These are phyloP conservation scores for Heterocephalus glaber DNA, from an alignment of 2,113 vertebrate species.

Conservation along the genomic window DNA sequence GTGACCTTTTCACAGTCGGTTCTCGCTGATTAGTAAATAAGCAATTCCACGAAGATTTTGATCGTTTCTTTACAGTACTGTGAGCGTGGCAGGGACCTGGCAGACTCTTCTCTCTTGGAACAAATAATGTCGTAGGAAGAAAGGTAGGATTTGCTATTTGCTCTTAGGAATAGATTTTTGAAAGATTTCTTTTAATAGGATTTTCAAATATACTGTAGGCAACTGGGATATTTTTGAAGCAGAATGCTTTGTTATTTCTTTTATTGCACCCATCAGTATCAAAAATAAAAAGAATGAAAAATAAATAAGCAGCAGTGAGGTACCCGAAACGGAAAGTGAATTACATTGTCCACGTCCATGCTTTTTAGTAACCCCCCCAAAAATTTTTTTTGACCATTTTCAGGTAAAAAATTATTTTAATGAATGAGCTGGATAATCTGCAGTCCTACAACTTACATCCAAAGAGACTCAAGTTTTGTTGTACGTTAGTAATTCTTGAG, in stretches of 20 bases:
- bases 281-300: background rate
- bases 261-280: background rate
- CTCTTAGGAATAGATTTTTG: background rate
- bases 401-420: background rate
- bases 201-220: slow-evolving; percentile 21
- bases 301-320: background rate
- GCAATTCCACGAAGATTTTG: slow-evolving; percentile 40
- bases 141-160: background rate
- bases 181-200: background rate
- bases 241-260: slow-evolving; percentile 39
- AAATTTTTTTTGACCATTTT: background rate
- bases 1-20: background rate
- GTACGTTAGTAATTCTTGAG: background rate
- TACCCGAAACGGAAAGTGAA: slow-evolving; percentile 5
- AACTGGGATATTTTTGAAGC: slow-evolving; percentile 12
- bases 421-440: background rate
- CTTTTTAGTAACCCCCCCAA: background rate
- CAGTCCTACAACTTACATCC: background rate
- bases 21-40: slow-evolving; percentile 20
- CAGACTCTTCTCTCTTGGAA: slow-evolving; percentile 36
- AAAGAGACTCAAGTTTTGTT: background rate
- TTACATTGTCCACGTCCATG: background rate
- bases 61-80: background rate
- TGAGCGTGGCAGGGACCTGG: background rate
- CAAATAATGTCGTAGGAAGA: slow-evolving; percentile 42